Evolutionary conservation across 2,888 invertebrate species (phyloP), one percentile per base, ranked within the genome.

Genomic region (Ligdia adustata): DNA sequence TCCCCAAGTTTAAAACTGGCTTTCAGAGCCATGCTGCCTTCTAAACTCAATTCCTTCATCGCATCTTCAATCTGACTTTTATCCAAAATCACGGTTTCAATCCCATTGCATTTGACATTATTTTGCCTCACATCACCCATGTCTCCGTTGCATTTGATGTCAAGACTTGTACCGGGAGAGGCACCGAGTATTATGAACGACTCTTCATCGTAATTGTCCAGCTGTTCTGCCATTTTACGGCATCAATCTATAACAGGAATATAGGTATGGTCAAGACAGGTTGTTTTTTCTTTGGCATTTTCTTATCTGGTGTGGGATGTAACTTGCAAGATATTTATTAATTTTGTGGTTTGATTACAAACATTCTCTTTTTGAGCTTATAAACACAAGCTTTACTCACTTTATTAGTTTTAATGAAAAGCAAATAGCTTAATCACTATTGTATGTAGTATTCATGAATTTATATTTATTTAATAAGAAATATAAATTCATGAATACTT

Each of bases 131-230:
- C 20, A 9, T 64, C 71, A 15, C 66, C 71, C 18, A 66, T 64
- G 0, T 69, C 44, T 0, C 78, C 78, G 34, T 79, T 77, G 45
- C 70, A 77, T 37, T 80, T 80, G 5, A 80, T 61, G 38, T 84
- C 85, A 56, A 90, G 52, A 46, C 88, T 89, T 0, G 77, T 65
- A 0, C 82, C 80, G 0, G 90, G 90, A 2, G 90, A 90, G 0
- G 83, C 72, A 2, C 87, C 86, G 9, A 90, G 76, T 48, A 90
- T 84, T 22, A 90, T 89, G 58, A 90, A 90, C 0, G 90, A 90
- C 20, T 90, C 90, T 24, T 90, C 90, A 31, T 88, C 89, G 57
- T 64, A 71, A 32, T 65, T 71, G 39, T 82, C 79, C 9, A 60
- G 41, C 35, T 64, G 72, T 22, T 72, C 52, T 43, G 78, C 62